These are phyloP conservation scores for Oreochromis tanganicae DNA, from an alignment of 2,113 vertebrate species.

Conservation along the genomic window DNA sequence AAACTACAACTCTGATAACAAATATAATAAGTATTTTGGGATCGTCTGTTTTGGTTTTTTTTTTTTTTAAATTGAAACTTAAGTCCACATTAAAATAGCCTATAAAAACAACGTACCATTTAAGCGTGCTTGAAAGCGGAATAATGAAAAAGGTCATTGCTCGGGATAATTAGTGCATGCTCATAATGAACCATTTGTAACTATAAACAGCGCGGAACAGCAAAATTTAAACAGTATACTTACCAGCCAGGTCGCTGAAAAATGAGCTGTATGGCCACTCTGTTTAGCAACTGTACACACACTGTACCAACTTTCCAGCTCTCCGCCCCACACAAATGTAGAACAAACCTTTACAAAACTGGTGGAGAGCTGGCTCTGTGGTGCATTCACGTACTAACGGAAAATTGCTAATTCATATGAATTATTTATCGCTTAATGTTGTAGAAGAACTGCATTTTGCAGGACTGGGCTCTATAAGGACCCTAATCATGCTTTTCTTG, in stretches of 20 bases:
- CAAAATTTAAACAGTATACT: neutral
- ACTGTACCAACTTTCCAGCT: neutral
- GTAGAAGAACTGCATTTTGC: neutral
- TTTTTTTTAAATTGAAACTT: accelerated
- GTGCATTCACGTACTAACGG: neutral
- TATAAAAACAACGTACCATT: neutral
- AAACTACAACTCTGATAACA: neutral
- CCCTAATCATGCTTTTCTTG: neutral
- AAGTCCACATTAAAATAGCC: neutral
- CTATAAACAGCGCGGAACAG: neutral
- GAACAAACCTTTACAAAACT: neutral
- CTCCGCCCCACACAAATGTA: neutral
- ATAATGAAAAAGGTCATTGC: neutral
- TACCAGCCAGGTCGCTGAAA: neutral
- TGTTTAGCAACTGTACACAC: neutral
- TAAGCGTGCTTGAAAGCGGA: neutral
- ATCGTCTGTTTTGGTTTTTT: neutral
- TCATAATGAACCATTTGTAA: neutral
- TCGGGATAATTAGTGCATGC: neutral
- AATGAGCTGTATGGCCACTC: neutral
- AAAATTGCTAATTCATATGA: neutral
- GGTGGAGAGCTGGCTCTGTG: neutral
- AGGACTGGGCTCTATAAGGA: neutral
- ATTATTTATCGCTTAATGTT: neutral
- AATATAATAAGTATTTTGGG: neutral